These are phyloP conservation scores for Chaitophorus viminalis DNA, from an alignment of 2,888 invertebrate genomes.

Conservation along the genomic window DNA sequence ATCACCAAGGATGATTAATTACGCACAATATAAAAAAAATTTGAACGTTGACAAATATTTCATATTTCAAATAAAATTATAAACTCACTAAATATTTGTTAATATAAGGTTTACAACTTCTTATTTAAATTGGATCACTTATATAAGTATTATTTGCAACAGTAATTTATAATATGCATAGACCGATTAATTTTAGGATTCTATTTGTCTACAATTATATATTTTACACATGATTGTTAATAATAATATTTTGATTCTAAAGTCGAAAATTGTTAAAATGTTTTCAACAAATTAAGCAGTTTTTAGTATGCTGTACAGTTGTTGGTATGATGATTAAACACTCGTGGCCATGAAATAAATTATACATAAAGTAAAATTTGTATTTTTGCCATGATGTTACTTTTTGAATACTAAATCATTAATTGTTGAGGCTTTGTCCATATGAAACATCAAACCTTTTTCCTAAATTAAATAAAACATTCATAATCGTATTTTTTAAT, in stretches of 20 bases:
- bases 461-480: constrained; percentile 11
- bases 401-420: constrained; percentile 25
- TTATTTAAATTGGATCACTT: too few species aligned
- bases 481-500: constrained; percentile 21
- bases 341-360: neutral
- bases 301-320: neutral
- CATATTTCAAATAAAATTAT: too few species aligned
- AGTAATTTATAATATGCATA: too few species aligned
- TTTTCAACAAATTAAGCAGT: neutral
- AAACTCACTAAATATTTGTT: too few species aligned
- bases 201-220: neutral
- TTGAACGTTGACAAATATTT: too few species aligned
- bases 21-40: neutral
- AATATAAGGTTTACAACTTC: too few species aligned
- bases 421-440: constrained; percentile 4
- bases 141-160: too few species aligned
- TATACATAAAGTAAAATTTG: neutral
- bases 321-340: neutral
- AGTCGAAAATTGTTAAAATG: neutral
- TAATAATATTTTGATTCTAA: neutral
- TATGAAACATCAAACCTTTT: constrained; percentile 32
- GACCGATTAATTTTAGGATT: neutral
- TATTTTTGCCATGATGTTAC: constrained; percentile 26
- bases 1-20: neutral
- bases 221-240: neutral